A percentile compares a stretch with the other conserved stretches of the same genome.
phyloP scores from a whole-genome alignment of 2,888 invertebrate genomes.

The Sisyra nigra region DNA sequence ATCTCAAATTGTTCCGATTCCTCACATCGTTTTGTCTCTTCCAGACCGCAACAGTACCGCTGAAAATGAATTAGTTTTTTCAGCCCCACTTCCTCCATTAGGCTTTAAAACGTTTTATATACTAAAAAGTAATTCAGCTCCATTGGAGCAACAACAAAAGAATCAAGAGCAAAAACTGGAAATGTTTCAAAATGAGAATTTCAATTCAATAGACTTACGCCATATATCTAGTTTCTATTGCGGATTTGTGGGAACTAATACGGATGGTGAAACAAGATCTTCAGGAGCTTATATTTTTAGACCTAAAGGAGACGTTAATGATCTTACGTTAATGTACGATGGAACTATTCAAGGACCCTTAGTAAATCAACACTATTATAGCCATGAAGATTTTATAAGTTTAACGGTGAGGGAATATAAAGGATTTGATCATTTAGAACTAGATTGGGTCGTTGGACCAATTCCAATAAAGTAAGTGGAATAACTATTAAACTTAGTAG shows the following conservation, averaged over 20 bases:
- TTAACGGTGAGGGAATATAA: not conserved
- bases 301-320: constrained; percentile 35
- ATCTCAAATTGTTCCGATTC: constrained; percentile 40
- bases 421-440: constrained; percentile 34
- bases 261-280: constrained; percentile 40
- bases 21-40: constrained; percentile 31
- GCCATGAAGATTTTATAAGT: no score
- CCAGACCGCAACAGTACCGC: constrained; percentile 41
- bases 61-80: constrained; percentile 46
- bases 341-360: no score
- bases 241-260: constrained; percentile 51
- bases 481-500: no score
- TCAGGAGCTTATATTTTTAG: constrained; percentile 91
- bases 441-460: constrained; percentile 66
- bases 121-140: not conserved
- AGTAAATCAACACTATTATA: no score
- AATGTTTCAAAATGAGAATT: no score
- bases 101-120: constrained; percentile 40
- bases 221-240: constrained; percentile 62
- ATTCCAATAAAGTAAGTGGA: constrained; percentile 42
- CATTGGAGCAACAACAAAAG: not conserved
- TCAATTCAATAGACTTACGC: constrained; percentile 22
- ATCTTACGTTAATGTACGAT: constrained; percentile 16
- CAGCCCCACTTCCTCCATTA: constrained; percentile 40
- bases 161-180: not conserved